Evolutionary conservation across 2,888 invertebrate species (phyloP).

Genomic region (Ophion costatus): DNA sequence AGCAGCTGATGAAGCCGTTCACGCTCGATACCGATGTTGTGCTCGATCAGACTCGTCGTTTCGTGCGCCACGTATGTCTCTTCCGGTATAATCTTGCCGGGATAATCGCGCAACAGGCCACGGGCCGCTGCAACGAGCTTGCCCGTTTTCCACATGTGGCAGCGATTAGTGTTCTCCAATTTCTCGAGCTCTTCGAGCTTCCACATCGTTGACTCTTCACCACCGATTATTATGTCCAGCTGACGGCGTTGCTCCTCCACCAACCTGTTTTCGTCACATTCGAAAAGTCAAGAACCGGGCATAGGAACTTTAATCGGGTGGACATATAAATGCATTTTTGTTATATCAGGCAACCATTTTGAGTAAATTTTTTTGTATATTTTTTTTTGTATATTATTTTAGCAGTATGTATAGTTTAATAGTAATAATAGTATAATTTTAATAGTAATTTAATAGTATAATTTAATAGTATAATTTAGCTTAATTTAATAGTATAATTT

Average conservation of each 20-base stretch:
- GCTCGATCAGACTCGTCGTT: constrained; percentile 88
- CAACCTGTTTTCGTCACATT: constrained; percentile 67
- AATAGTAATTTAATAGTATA: too few species aligned
- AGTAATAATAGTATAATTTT: too few species aligned
- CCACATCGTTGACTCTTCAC: constrained; percentile 88
- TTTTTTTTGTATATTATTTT: too few species aligned
- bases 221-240: constrained; percentile 86
- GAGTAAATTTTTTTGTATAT: too few species aligned
- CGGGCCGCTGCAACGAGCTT: constrained; percentile 88
- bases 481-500: too few species aligned
- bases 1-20: constrained; percentile 91
- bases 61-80: constrained; percentile 89
- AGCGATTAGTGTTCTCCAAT: constrained; percentile 88
- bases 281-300: too few species aligned
- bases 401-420: too few species aligned
- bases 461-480: too few species aligned
- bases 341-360: too few species aligned
- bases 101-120: constrained; percentile 88
- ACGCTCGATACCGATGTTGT: constrained; percentile 88
- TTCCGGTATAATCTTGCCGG: constrained; percentile 88
- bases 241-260: constrained; percentile 80
- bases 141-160: constrained; percentile 86
- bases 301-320: too few species aligned
- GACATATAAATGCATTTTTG: too few species aligned
- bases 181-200: constrained; percentile 89